Conservation (phyloP, 1,140 invertebrate genomes). For the Lasaia peninsularis region DNA sequence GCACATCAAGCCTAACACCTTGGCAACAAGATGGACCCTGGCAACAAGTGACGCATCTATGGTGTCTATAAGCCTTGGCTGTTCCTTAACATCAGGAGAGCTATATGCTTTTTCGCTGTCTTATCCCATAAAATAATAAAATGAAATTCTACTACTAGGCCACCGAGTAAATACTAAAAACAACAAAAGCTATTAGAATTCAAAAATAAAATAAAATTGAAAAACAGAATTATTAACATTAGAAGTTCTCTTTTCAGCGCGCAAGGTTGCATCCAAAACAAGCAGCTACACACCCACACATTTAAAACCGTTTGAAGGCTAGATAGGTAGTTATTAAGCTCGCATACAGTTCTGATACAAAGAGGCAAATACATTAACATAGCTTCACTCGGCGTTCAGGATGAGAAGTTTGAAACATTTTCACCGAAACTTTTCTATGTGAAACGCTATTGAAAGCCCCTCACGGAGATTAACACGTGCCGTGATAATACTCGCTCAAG, state of each 20-base stretch:
- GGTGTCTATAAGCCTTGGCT: too few relatives aligned
- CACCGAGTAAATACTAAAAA: too few relatives aligned
- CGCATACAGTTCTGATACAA: conserved; percentile 61
- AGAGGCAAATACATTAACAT: conserved; percentile 71
- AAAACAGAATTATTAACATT: too few relatives aligned
- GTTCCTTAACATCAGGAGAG: too few relatives aligned
- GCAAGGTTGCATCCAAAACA: conserved; percentile 1
- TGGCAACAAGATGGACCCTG: too few relatives aligned
- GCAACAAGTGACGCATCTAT: too few relatives aligned
- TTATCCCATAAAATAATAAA: too few relatives aligned
- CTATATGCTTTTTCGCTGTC: too few relatives aligned
- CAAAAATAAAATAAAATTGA: too few relatives aligned
- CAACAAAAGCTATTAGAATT: too few relatives aligned
- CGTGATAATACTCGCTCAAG: conserved; percentile 63
- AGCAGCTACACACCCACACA: background rate
- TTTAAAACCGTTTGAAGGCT: conserved; percentile 15
- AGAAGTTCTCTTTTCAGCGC: background rate
- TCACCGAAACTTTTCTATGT: conserved; percentile 71
- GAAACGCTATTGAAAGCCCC: conserved; percentile 70
- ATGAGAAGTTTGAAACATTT: conserved; percentile 68
- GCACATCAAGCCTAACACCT: too few relatives aligned
- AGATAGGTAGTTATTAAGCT: conserved; percentile 47
- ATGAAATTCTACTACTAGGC: too few relatives aligned
- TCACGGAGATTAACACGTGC: conserved; percentile 63
- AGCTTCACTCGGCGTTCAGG: conserved; percentile 47